Conservation (phyloP, 30 jellyfish, hydroid and myxozoan genomes). For the Nemopilema nomurai region DNA sequence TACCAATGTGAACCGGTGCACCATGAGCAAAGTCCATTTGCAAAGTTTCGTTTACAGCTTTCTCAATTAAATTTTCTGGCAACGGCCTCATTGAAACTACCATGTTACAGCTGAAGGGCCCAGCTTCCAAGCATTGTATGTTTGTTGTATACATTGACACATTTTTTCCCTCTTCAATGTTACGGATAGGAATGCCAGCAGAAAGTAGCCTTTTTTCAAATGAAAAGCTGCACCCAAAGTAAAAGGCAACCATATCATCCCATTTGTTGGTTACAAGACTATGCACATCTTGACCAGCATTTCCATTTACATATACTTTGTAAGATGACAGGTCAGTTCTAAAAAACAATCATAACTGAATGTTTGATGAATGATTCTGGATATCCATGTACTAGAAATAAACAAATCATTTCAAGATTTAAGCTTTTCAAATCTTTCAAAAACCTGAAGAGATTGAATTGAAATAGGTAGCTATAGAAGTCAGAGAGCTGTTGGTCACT, state of each 20-base stretch:
- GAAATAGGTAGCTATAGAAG: too few relatives aligned
- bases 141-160: slow-evolving; percentile 79
- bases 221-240: slow-evolving; percentile 93
- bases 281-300: not conserved
- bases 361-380: too few relatives aligned
- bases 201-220: slow-evolving; percentile 71
- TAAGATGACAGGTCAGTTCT: slow-evolving; percentile 87
- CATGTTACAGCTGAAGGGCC: slow-evolving; percentile 76
- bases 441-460: too few relatives aligned
- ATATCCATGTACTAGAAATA: too few relatives aligned
- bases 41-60: slow-evolving; percentile 49
- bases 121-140: slow-evolving; percentile 63
- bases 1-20: slow-evolving; percentile 95
- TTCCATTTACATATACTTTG: slow-evolving; percentile 65
- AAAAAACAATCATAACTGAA: not conserved
- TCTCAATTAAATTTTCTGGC: slow-evolving; percentile 47
- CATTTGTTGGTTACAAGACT: slow-evolving; percentile 39
- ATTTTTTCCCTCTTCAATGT: slow-evolving; percentile 45
- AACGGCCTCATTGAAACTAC: slow-evolving; percentile 87
- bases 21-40: slow-evolving; percentile 89
- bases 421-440: too few relatives aligned
- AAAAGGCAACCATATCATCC: slow-evolving; percentile 83
- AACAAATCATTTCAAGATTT: too few relatives aligned
- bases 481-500: too few relatives aligned
- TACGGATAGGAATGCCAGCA: slow-evolving; percentile 68